phyloP scores from a whole-genome alignment of 1,140 invertebrate species.

The Bombus huntii region DNA sequence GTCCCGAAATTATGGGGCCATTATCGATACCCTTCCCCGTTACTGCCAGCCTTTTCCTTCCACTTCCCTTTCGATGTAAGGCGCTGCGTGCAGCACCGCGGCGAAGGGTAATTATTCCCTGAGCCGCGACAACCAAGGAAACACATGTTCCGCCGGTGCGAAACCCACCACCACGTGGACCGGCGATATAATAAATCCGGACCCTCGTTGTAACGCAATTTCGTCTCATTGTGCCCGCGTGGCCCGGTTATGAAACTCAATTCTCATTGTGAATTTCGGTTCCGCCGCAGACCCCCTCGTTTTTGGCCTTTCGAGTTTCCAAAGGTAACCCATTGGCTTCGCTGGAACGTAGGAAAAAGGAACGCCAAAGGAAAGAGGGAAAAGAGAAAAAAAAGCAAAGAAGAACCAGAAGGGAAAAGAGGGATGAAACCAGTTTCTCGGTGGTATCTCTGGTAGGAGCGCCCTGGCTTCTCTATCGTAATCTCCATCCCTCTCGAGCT shows the following conservation, averaged over 20 bases:
- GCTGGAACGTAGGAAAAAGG: constrained; percentile 4
- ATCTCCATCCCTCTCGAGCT: not conserved
- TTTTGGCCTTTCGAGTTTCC: constrained; percentile 20
- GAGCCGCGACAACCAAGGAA: constrained; percentile 67
- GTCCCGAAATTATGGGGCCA: constrained; percentile 52
- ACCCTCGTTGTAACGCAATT: constrained; percentile 80
- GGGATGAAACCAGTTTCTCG: constrained; percentile 73
- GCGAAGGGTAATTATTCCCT: constrained; percentile 74
- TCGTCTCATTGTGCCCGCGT: constrained; percentile 73
- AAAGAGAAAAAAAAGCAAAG: not conserved
- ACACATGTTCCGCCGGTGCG: constrained; percentile 69
- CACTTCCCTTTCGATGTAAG: not conserved
- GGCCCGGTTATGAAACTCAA: constrained; percentile 78
- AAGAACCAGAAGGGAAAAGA: constrained; percentile 22
- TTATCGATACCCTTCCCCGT: constrained; percentile 46
- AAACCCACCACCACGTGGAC: constrained; percentile 47
- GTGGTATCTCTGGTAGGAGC: constrained; percentile 59
- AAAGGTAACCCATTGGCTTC: constrained; percentile 51
- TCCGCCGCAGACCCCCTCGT: constrained; percentile 50
- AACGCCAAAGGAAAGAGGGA: not conserved
- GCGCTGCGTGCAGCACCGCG: not conserved
- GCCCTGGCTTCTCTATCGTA: constrained; percentile 5
- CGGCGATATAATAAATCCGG: constrained; percentile 72
- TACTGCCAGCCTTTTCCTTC: constrained; percentile 35
- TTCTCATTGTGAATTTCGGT: constrained; percentile 74